These are phyloP conservation scores for Agapetus fuscipes DNA, from an alignment of 2,888 invertebrate species.

Conservation along the genomic window DNA sequence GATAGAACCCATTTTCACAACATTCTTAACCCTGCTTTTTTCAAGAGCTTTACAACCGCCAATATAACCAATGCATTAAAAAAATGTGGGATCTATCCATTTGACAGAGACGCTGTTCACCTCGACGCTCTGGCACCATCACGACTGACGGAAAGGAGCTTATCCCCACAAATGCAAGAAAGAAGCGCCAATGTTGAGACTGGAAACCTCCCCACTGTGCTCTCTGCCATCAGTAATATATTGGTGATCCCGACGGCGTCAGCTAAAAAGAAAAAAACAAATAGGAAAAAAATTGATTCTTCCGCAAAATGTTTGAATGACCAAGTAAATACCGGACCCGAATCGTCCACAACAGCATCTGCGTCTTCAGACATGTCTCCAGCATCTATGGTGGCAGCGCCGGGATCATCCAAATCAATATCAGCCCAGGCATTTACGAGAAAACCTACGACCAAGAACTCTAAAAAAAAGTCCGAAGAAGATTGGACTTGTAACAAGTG, in stretches of 20 bases:
- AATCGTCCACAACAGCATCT: slow-evolving; percentile 1
- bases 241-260: not conserved
- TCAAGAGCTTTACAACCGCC: slow-evolving; percentile 1
- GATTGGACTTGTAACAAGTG: slow-evolving; percentile 2
- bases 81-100: too few relatives aligned
- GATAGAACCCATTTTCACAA: too few relatives aligned
- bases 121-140: slow-evolving; percentile 3
- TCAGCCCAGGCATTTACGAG: not conserved
- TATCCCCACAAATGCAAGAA: slow-evolving; percentile 1
- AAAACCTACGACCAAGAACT: not conserved
- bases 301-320: slow-evolving; percentile 2
- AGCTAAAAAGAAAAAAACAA: slow-evolving; percentile 2
- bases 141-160: slow-evolving; percentile 1
- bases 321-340: slow-evolving; percentile 1
- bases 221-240: not conserved
- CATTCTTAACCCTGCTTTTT: slow-evolving; percentile 2
- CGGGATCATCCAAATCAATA: too few relatives aligned
- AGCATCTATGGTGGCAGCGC: too few relatives aligned
- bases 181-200: slow-evolving; percentile 1
- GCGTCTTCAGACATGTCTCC: too few relatives aligned
- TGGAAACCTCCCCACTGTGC: not conserved
- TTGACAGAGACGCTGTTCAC: too few relatives aligned
- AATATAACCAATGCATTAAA: slow-evolving; percentile 1
- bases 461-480: slow-evolving; percentile 1
- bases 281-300: slow-evolving; percentile 1